A percentile compares a stretch with the other conserved stretches of the same genome.
Evolutionary conservation across 2,113 vertebrate genomes (phyloP).

Genomic region (Cricetomys ansorgei): DNA sequence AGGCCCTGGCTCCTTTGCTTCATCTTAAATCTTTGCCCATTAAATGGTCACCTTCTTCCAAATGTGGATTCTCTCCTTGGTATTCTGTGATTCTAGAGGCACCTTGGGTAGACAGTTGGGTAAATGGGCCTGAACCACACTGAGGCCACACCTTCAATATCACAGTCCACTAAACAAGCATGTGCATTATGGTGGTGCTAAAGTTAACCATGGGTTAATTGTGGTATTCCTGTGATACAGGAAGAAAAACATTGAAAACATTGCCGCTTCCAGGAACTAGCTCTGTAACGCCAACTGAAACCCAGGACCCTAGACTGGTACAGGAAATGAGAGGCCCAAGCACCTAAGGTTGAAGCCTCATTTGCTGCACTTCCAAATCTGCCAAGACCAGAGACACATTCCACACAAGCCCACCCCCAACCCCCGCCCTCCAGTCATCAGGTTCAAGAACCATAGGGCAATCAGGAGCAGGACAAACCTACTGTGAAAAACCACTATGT

Average conservation of each 20-base stretch:
- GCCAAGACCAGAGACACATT: background rate
- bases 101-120: background rate
- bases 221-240: background rate
- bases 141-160: background rate
- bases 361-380: background rate
- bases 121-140: background rate
- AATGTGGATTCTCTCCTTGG: background rate
- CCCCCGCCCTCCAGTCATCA: background rate
- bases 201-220: background rate
- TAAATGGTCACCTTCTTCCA: slow-evolving; percentile 34
- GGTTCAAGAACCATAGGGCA: background rate
- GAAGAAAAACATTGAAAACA: background rate
- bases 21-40: background rate
- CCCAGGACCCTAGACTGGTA: background rate
- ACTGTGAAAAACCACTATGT: background rate
- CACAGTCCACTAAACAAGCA: background rate
- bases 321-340: background rate
- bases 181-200: background rate
- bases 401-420: too few relatives aligned
- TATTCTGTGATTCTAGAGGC: background rate
- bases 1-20: background rate
- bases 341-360: background rate
- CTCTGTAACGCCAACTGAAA: background rate
- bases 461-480: background rate
- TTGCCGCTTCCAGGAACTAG: too few relatives aligned